These are phyloP conservation scores for Whitmania pigra DNA, from an alignment of 1,140 invertebrate species.

Conservation along the genomic window DNA sequence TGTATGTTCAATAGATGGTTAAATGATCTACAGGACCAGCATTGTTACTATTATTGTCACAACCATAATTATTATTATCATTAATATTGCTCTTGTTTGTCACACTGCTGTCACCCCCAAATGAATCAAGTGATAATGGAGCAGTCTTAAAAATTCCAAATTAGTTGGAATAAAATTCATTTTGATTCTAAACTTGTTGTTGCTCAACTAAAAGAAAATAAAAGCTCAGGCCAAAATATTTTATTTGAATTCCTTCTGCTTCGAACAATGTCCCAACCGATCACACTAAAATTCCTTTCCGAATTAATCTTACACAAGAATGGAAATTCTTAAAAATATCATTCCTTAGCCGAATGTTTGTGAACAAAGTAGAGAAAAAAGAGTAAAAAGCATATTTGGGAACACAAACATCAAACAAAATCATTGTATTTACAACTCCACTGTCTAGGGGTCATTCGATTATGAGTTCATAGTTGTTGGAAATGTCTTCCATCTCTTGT, in stretches of 20 bases:
- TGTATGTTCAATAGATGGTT: background rate
- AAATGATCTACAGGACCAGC: background rate
- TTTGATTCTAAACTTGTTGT: too few relatives aligned
- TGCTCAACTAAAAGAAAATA: too few relatives aligned
- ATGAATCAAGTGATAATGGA: too few relatives aligned
- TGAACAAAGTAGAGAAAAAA: background rate
- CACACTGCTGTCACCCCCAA: too few relatives aligned
- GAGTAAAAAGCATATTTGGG: background rate
- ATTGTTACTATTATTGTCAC: background rate
- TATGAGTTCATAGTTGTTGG: background rate
- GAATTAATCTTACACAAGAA: too few relatives aligned
- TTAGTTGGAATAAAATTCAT: too few relatives aligned
- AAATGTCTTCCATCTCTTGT: background rate
- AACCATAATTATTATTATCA: background rate
- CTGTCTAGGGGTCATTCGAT: background rate
- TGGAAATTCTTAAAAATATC: background rate
- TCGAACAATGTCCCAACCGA: too few relatives aligned
- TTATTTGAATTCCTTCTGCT: too few relatives aligned
- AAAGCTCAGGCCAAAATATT: too few relatives aligned
- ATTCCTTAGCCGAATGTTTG: background rate
- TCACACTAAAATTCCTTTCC: too few relatives aligned
- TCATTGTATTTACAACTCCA: background rate
- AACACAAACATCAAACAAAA: background rate
- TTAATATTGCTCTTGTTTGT: background rate
- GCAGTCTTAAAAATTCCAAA: too few relatives aligned